Evolutionary conservation across 2,113 vertebrate genomes (phyloP).

Genomic region (Triplophysa rosa): DNA sequence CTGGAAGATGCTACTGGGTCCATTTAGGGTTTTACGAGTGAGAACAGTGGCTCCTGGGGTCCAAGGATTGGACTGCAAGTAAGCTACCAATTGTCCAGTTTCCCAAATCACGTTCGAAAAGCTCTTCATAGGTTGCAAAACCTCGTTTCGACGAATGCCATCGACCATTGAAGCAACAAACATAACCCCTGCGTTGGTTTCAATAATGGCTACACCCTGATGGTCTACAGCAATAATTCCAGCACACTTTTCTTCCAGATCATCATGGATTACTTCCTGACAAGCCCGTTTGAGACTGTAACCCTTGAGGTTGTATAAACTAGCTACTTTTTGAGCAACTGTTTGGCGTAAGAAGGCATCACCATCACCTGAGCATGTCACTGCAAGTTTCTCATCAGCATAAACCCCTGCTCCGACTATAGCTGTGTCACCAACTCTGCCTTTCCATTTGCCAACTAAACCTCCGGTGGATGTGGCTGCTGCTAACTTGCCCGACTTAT

Average conservation of each 20-base stretch:
- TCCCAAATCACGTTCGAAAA: slow-evolving; percentile 74
- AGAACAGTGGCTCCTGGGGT: slow-evolving; percentile 72
- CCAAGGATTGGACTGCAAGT: slow-evolving; percentile 72
- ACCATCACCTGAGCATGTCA: slow-evolving; percentile 78
- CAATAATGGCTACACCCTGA: slow-evolving; percentile 69
- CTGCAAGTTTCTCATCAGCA: slow-evolving; percentile 72
- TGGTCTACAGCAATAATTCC: slow-evolving; percentile 74
- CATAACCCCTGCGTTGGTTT: slow-evolving; percentile 75
- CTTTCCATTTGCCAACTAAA: slow-evolving; percentile 74
- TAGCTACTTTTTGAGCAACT: slow-evolving; percentile 75
- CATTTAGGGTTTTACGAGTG: slow-evolving; percentile 65
- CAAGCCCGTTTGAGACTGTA: slow-evolving; percentile 70
- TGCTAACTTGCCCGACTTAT: slow-evolving; percentile 65
- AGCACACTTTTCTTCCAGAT: slow-evolving; percentile 68
- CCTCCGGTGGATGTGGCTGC: slow-evolving; percentile 78
- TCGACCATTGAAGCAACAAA: slow-evolving; percentile 70
- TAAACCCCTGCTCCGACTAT: slow-evolving; percentile 77
- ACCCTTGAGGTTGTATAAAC: slow-evolving; percentile 74
- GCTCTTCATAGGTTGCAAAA: slow-evolving; percentile 64
- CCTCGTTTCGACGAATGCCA: slow-evolving; percentile 66
- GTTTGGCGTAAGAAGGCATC: slow-evolving; percentile 76
- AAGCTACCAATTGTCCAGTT: slow-evolving; percentile 72
- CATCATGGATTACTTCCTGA: slow-evolving; percentile 69
- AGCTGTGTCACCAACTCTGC: slow-evolving; percentile 77
- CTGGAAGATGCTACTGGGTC: slow-evolving; percentile 71